Evolutionary conservation across 2,888 invertebrate genomes (phyloP).

Genomic region (Marronus borbonicus): DNA sequence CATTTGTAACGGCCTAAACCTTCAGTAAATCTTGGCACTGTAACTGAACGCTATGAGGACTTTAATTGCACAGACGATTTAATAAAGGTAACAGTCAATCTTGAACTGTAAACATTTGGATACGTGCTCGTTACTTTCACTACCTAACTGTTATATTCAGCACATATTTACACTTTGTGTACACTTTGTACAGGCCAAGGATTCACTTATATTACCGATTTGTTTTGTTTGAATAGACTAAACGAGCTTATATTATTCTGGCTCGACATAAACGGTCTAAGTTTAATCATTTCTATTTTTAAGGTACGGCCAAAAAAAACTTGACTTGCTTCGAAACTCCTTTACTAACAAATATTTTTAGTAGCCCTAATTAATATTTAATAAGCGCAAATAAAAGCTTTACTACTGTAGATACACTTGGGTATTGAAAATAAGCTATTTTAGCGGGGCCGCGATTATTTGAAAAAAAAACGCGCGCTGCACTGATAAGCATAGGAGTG

Average conservation of each 20-base stretch:
- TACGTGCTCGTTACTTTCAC: background rate
- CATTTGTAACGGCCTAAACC: background rate
- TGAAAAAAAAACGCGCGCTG: too few species aligned
- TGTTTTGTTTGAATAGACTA: background rate
- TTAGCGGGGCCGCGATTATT: too few species aligned
- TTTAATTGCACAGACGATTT: conserved; percentile 15
- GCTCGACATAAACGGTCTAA: background rate
- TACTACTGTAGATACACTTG: too few species aligned
- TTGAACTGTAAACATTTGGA: conserved; percentile 15
- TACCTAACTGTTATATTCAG: conserved; percentile 1
- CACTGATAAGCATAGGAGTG: too few species aligned
- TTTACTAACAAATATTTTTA: background rate
- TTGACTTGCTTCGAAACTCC: too few species aligned
- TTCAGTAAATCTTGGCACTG: conserved; percentile 31
- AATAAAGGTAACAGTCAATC: conserved; percentile 21
- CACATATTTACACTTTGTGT: conserved; percentile 3
- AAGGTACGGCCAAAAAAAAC: too few species aligned
- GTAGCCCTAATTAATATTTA: too few species aligned
- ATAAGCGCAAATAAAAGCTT: too few species aligned
- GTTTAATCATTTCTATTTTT: too few species aligned
- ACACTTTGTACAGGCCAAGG: background rate
- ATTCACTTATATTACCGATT: conserved; percentile 17
- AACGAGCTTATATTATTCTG: background rate
- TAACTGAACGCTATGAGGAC: background rate
- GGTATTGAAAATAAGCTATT: too few species aligned